A percentile compares a stretch with the other conserved stretches of the same genome.
Conservation (phyloP, 2,888 invertebrate genomes). For the Drosophila cognata region DNA sequence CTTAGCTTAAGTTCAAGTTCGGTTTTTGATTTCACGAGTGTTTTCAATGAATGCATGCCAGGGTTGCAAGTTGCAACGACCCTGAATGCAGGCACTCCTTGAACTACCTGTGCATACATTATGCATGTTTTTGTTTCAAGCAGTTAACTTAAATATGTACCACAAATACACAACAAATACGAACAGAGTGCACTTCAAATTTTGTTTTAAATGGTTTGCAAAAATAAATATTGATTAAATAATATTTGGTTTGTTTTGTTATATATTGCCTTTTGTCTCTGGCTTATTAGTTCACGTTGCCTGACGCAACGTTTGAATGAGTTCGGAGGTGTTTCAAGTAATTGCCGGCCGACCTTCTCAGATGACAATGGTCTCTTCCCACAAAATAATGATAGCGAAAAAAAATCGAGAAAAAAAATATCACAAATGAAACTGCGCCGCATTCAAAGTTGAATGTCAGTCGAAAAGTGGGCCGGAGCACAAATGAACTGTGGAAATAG, state of each 20-base stretch:
- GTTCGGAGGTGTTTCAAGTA: slow-evolving; percentile 51
- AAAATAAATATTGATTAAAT: slow-evolving; percentile 68
- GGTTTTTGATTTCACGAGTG: background rate
- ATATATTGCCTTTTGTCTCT: slow-evolving; percentile 20
- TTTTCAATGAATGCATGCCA: slow-evolving; percentile 3
- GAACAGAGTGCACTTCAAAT: slow-evolving; percentile 55
- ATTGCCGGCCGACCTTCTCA: slow-evolving; percentile 70
- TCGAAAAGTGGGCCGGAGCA: slow-evolving; percentile 54
- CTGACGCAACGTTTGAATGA: slow-evolving; percentile 65
- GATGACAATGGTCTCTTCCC: slow-evolving; percentile 69
- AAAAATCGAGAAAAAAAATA: slow-evolving; percentile 18
- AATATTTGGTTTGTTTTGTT: slow-evolving; percentile 54
- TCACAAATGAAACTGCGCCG: slow-evolving; percentile 58
- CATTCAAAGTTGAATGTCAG: slow-evolving; percentile 67
- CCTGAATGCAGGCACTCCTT: slow-evolving; percentile 21
- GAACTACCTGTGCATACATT: slow-evolving; percentile 22
- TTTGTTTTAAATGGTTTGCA: slow-evolving; percentile 70
- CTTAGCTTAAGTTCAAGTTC: background rate
- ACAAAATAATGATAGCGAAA: slow-evolving; percentile 25
- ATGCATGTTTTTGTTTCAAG: slow-evolving; percentile 17
- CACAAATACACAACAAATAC: slow-evolving; percentile 42
- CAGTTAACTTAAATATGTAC: slow-evolving; percentile 53
- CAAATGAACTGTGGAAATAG: slow-evolving; percentile 23
- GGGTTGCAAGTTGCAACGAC: slow-evolving; percentile 11
- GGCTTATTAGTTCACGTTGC: slow-evolving; percentile 53